Conservation (phyloP, 2,113 vertebrate genomes). For the Upupa epops region DNA sequence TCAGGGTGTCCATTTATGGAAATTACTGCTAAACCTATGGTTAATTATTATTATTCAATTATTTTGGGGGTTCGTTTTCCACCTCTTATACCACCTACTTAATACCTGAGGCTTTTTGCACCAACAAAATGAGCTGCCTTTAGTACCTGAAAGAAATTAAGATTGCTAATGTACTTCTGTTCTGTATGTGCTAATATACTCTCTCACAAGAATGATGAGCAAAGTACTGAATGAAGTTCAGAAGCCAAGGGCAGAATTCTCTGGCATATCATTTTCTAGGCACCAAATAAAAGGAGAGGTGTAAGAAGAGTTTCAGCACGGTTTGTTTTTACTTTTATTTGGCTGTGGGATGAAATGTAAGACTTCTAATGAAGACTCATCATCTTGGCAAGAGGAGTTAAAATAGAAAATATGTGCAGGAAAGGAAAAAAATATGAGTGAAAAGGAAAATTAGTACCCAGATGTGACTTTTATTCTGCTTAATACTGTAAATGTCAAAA, state of each 20-base stretch:
- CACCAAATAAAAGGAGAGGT: neutral
- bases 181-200: neutral
- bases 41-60: constrained; percentile 15
- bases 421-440: too few relatives aligned
- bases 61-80: neutral
- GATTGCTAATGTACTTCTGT: constrained; percentile 7
- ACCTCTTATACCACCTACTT: neutral
- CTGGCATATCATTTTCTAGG: neutral
- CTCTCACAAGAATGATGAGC: neutral
- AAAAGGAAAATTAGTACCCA: constrained; percentile 31
- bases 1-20: neutral
- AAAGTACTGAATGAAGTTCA: neutral
- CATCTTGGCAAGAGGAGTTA: constrained; percentile 11
- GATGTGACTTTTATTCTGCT: constrained; percentile 37
- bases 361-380: constrained; percentile 30
- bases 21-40: neutral
- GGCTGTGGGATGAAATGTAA: neutral
- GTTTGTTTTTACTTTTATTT: constrained; percentile 51
- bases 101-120: constrained; percentile 19
- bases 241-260: constrained; percentile 4
- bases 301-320: neutral
- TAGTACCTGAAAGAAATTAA: constrained; percentile 15
- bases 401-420: constrained; percentile 34
- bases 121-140: constrained; percentile 7
- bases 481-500: constrained; percentile 41